Base-by-base conservation (phyloP, 2,113 vertebrate genomes). In the Etheostoma spectabile region DNA sequence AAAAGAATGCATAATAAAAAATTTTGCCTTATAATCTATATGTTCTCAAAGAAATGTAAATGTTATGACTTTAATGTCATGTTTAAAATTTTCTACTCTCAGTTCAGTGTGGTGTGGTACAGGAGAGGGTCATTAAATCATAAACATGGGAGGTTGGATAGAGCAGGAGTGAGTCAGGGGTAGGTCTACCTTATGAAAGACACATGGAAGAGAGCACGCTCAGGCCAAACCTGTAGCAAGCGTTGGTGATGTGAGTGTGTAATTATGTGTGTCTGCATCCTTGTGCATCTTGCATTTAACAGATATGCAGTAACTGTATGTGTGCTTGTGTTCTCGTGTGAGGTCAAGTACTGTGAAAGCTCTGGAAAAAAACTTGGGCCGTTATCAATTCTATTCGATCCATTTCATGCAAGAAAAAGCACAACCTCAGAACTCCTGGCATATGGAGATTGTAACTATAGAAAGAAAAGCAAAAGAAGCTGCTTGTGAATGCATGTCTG, bases 361-460 rank as follows among this genome's bases (percentile, higher is more conserved):
- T 68, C 57, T 82, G 73, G 35, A 84, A 77, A 86, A 35, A 79
- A 79, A 81, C 80, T 65, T 27, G 49, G 42, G 79, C 61, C 1
- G 6, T 88, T 59, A 77, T 88, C 61, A 59, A 56, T 73, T 86
- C 80, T 84, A 67, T 80, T 77, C 27, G 60, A 85, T 87, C 77
- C 56, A 59, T 92, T 86, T 90, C 81, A 89, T 85, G 83, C 74
- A 84, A 84, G 75, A 83, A 85, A 84, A 89, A 77, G 52, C 64
- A 42, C 49, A 79, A 82, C 74, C 74, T 85, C 80, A 56, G 71
- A 84, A 70, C 64, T 19, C 59, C 68, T 42, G 62, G 83, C 92
- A 95, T 92, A 86, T 93, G 94, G 93, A 90, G 83, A 72, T 79
- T 91, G 90, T 93, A 94, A 93, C 83, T 57, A 67, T 84, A 73